phyloP scores from a whole-genome alignment of 2,797 vertebrate genomes.

The Chelonia mydas region DNA sequence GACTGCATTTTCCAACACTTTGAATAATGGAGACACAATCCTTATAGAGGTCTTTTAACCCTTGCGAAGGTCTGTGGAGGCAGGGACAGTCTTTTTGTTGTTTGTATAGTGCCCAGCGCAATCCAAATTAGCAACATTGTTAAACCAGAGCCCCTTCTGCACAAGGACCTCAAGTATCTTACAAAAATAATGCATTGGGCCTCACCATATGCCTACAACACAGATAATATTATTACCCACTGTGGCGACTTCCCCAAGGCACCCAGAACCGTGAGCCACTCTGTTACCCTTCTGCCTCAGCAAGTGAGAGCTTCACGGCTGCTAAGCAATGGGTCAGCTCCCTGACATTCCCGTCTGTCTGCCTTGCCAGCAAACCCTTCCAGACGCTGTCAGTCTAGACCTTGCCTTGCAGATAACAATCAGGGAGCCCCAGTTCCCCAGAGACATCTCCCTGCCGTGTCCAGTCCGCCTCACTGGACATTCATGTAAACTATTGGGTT shows the following conservation, averaged over 20 bases:
- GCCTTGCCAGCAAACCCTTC: fast-evolving
- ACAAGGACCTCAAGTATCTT: background rate
- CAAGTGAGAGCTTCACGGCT: background rate
- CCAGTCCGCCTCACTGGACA: background rate
- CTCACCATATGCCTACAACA: too few species aligned
- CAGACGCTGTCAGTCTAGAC: background rate
- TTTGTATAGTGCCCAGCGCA: fast-evolving
- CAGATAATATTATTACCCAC: background rate
- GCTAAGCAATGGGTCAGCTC: background rate
- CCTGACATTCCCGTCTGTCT: fast-evolving
- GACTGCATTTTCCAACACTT: background rate
- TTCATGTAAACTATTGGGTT: background rate
- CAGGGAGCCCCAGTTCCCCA: background rate
- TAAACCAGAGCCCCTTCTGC: background rate
- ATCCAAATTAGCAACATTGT: background rate
- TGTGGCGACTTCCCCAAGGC: background rate
- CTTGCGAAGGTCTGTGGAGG: constrained; percentile 47
- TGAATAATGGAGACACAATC: background rate
- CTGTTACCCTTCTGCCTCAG: background rate
- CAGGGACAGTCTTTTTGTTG: background rate
- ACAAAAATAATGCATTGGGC: background rate
- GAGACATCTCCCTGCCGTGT: background rate
- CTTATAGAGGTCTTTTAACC: constrained; percentile 45
- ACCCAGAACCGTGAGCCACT: background rate
- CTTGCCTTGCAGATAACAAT: background rate